Evolutionary conservation across 2,113 vertebrate genomes (phyloP).

Genomic region (Sinocyclocheilus anshuiensis): DNA sequence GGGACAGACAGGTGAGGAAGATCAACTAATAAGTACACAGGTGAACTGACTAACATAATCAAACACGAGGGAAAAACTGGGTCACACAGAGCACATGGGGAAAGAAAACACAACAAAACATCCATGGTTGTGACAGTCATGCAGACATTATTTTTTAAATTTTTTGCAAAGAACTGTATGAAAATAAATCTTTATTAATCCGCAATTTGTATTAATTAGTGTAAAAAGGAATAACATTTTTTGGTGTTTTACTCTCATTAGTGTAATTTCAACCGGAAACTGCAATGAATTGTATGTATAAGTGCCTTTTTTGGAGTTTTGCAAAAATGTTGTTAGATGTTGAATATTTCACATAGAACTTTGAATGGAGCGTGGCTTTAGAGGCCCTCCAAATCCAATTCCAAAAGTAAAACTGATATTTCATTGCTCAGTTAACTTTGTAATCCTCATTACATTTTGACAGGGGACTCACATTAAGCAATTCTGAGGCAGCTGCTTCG

Average conservation of each 20-base stretch:
- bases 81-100: no score
- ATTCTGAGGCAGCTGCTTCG: background rate
- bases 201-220: background rate
- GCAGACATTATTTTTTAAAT: no score
- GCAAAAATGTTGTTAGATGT: background rate
- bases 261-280: background rate
- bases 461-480: background rate
- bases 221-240: background rate
- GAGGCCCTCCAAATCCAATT: background rate
- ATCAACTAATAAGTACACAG: no score
- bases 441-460: conserved; percentile 3
- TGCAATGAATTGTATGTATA: background rate
- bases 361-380: background rate
- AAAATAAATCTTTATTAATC: background rate
- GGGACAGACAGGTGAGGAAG: no score
- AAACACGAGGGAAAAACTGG: no score
- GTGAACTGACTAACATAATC: no score
- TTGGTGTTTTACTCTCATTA: background rate
- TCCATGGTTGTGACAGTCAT: no score
- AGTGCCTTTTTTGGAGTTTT: background rate
- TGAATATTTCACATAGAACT: background rate
- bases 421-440: background rate
- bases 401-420: background rate
- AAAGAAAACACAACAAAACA: no score
- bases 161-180: background rate